Percentiles rank a stretch among this genome's conserved stretches.
These are phyloP conservation scores for Luffia ferchaultella DNA, from an alignment of 2,888 invertebrate genomes.

Conservation along the genomic window DNA sequence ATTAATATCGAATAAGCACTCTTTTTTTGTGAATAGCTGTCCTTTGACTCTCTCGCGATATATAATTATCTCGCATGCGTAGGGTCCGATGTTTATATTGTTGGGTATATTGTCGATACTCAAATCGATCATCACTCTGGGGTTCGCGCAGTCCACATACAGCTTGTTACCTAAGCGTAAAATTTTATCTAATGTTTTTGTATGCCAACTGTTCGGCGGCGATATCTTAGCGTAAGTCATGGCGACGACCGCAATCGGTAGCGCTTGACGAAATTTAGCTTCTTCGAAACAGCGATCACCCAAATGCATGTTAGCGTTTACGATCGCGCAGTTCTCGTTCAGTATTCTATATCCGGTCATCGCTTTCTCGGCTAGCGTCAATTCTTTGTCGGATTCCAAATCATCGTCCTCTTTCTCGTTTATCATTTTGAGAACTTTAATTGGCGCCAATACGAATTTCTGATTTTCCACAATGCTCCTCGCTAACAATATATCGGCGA, in stretches of 20 bases:
- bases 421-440: conserved; percentile 53
- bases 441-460: conserved; percentile 52
- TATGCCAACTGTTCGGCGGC: conserved; percentile 67
- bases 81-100: conserved; percentile 63
- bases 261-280: conserved; percentile 65
- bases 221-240: conserved; percentile 73
- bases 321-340: conserved; percentile 63
- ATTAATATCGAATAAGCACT: conserved; percentile 55
- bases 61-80: conserved; percentile 64
- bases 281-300: conserved; percentile 67
- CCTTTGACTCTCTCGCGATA: conserved; percentile 59
- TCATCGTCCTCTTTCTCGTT: conserved; percentile 47
- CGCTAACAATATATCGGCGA: conserved; percentile 57
- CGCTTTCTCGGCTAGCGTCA: conserved; percentile 52
- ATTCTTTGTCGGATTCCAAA: conserved; percentile 53
- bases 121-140: conserved; percentile 53
- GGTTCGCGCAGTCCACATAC: conserved; percentile 58
- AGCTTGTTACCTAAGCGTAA: conserved; percentile 66
- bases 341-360: conserved; percentile 64
- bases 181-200: conserved; percentile 65
- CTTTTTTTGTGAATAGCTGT: conserved; percentile 54
- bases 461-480: conserved; percentile 53
- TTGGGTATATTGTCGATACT: conserved; percentile 64
- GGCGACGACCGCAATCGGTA: conserved; percentile 66
- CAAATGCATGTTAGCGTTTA: conserved; percentile 65